Evolutionary conservation across 2,888 invertebrate species (phyloP).

Genomic region (Eumerus sabulonum): DNA sequence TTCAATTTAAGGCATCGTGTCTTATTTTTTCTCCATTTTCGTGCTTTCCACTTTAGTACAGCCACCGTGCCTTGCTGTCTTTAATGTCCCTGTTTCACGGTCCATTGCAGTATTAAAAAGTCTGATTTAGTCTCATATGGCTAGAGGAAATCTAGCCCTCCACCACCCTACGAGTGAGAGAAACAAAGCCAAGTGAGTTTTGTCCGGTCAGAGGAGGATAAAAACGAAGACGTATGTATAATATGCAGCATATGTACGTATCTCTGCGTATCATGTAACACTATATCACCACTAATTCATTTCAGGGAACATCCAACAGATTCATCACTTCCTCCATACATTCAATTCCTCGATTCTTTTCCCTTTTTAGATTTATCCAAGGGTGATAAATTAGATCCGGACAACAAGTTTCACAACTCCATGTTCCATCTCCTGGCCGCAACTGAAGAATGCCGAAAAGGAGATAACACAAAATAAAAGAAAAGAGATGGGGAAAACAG

Average conservation of each 20-base stretch:
- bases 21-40: slow-evolving; percentile 48
- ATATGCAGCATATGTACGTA: slow-evolving; percentile 29
- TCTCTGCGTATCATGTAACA: slow-evolving; percentile 51
- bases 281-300: slow-evolving; percentile 61
- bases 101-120: slow-evolving; percentile 56
- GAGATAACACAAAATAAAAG: slow-evolving; percentile 30
- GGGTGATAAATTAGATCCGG: slow-evolving; percentile 60
- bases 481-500: slow-evolving; percentile 14
- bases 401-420: slow-evolving; percentile 17
- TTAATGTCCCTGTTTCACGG: slow-evolving; percentile 38
- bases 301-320: slow-evolving; percentile 56
- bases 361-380: slow-evolving; percentile 35
- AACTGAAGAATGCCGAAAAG: slow-evolving; percentile 38
- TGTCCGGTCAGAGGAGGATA: slow-evolving; percentile 9
- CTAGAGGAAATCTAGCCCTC: slow-evolving; percentile 12
- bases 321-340: slow-evolving; percentile 28
- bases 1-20: slow-evolving; percentile 54
- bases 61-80: slow-evolving; percentile 1
- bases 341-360: slow-evolving; percentile 1
- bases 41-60: neutral
- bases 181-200: neutral
- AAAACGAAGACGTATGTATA: slow-evolving; percentile 39
- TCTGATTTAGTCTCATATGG: slow-evolving; percentile 56
- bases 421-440: slow-evolving; percentile 18
- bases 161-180: neutral